Conservation (phyloP, 2,888 invertebrate species). For the Cartodere bifasciata region DNA sequence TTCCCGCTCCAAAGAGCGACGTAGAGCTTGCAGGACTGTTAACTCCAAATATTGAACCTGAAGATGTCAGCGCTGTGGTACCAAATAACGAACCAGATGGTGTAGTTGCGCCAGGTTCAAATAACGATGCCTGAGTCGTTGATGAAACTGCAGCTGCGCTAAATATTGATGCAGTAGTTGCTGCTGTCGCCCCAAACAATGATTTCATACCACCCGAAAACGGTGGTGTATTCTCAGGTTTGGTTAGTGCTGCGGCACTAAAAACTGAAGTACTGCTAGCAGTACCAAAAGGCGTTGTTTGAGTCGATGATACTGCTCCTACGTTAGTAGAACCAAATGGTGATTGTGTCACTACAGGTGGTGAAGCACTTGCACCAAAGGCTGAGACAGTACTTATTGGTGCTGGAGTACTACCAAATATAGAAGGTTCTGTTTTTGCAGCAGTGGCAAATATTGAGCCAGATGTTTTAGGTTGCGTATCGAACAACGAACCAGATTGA, state of each 20-base stretch:
- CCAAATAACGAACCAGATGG: constrained; percentile 22
- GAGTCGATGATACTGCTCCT: constrained; percentile 5
- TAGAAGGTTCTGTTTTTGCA: constrained; percentile 12
- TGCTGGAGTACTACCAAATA: constrained; percentile 29
- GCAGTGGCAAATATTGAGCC: constrained; percentile 7
- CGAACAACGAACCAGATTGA: not conserved
- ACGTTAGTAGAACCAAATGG: constrained; percentile 10
- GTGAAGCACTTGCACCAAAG: constrained; percentile 8
- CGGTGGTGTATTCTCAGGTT: not conserved
- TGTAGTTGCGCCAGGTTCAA: constrained; percentile 11
- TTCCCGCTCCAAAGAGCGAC: constrained; percentile 15
- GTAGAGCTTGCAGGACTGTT: constrained; percentile 16
- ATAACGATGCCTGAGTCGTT: constrained; percentile 21
- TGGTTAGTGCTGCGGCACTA: constrained; percentile 3
- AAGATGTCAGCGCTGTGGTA: constrained; percentile 25
- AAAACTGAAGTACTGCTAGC: constrained; percentile 3
- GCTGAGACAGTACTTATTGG: constrained; percentile 17
- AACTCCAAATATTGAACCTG: constrained; percentile 9
- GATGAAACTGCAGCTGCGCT: constrained; percentile 6
- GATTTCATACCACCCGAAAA: not conserved
- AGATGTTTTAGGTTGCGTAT: constrained; percentile 9
- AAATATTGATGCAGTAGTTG: constrained; percentile 5
- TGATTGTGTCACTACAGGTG: constrained; percentile 9
- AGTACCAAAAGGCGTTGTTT: constrained; percentile 11
- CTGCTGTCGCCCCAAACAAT: not conserved